Percentiles rank a stretch among this genome's conserved stretches.
Conservation (phyloP, 2,888 invertebrate species). For the Zygaena filipendulae region DNA sequence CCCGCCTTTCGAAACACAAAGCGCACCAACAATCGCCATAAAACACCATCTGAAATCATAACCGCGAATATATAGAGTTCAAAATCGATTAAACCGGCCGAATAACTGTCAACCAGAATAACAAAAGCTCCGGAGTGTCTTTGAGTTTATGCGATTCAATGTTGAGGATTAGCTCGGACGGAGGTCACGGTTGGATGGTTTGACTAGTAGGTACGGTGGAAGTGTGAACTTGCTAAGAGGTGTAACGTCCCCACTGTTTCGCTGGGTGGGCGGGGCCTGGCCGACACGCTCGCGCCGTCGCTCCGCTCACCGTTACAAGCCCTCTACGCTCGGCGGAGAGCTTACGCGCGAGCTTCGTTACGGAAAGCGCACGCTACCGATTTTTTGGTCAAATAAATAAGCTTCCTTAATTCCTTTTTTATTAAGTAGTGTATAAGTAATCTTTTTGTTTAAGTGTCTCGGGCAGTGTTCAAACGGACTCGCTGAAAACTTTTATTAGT, state of each 20-base stretch:
- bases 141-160: too few species aligned
- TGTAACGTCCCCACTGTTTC: slow-evolving; percentile 48
- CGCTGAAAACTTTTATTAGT: too few species aligned
- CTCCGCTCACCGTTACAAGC: slow-evolving; percentile 47
- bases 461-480: too few species aligned
- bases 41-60: slow-evolving; percentile 11
- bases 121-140: slow-evolving; percentile 22
- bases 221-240: slow-evolving; percentile 65
- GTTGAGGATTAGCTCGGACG: slow-evolving; percentile 5
- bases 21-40: slow-evolving; percentile 20
- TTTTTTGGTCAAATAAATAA: too few species aligned
- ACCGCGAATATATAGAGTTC: too few species aligned
- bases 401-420: too few species aligned
- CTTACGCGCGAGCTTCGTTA: slow-evolving; percentile 40
- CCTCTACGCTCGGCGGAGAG: slow-evolving; percentile 46
- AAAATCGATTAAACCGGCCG: slow-evolving; percentile 20
- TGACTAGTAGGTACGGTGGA: slow-evolving; percentile 55
- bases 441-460: too few species aligned
- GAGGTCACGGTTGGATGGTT: slow-evolving; percentile 32
- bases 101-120: slow-evolving; percentile 25
- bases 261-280: slow-evolving; percentile 45
- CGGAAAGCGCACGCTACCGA: slow-evolving; percentile 34
- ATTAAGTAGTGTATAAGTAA: too few species aligned
- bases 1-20: slow-evolving; percentile 50
- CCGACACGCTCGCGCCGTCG: slow-evolving; percentile 26